Conservation (phyloP, 2,888 invertebrate species). For the Metalampra italica region DNA sequence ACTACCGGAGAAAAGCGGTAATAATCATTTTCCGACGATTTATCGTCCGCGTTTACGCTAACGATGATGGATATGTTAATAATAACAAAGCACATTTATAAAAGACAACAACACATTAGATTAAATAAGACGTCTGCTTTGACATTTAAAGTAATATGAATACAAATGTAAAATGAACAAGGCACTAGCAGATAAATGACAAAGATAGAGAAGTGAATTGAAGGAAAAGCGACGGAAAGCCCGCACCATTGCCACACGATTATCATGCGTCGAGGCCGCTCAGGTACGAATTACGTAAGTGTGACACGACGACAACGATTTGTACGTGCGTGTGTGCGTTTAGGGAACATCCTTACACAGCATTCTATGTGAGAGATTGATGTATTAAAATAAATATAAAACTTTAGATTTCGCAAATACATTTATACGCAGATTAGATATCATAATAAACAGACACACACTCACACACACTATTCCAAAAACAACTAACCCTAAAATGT, state of each 20-base stretch:
- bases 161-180: background rate
- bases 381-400: background rate
- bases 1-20: background rate
- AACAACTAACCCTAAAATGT: too few species aligned
- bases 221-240: conserved; percentile 14
- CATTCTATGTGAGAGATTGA: background rate
- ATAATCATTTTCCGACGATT: too few species aligned
- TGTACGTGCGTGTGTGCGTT: background rate
- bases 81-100: too few species aligned
- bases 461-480: too few species aligned
- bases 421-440: too few species aligned
- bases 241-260: conserved; percentile 11
- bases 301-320: background rate
- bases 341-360: background rate
- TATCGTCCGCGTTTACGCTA: too few species aligned
- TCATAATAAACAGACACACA: too few species aligned
- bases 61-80: too few species aligned
- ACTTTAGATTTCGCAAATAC: background rate
- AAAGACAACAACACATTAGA: too few species aligned
- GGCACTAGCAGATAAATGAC: conserved; percentile 3
- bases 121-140: background rate
- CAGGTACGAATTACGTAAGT: conserved; percentile 8
- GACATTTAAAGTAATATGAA: background rate
- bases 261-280: conserved; percentile 12
- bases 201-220: conserved; percentile 2